A percentile compares a stretch with the other conserved stretches of the same genome.
Conservation (phyloP, 2,797 vertebrate species). For the Peromyscus melanophrys region DNA sequence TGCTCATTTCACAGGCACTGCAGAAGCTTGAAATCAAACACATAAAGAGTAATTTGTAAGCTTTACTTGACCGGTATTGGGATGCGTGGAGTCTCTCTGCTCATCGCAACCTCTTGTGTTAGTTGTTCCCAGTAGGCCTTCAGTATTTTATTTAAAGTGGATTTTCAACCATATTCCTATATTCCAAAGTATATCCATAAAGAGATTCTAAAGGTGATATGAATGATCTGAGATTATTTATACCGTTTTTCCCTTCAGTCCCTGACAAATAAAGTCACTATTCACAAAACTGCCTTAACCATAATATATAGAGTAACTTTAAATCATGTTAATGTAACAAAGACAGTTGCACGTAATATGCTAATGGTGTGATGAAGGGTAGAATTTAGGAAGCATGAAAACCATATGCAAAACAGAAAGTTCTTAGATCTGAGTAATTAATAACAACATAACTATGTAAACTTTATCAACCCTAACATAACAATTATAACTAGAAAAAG, state of each 20-base stretch:
- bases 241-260: neutral
- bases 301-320: slow-evolving; percentile 51
- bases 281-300: slow-evolving; percentile 39
- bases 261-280: slow-evolving; percentile 45
- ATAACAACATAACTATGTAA: slow-evolving; percentile 31
- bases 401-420: slow-evolving; percentile 29
- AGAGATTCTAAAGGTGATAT: slow-evolving; percentile 36
- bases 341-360: slow-evolving; percentile 41
- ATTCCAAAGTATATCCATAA: slow-evolving; percentile 52
- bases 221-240: slow-evolving; percentile 56
- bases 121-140: neutral
- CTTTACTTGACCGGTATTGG: neutral
- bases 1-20: slow-evolving; percentile 62
- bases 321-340: slow-evolving; percentile 48
- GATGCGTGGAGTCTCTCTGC: neutral
- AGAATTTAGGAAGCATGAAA: slow-evolving; percentile 51
- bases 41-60: slow-evolving; percentile 14
- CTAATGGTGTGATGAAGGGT: neutral
- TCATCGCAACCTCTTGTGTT: neutral
- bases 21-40: slow-evolving; percentile 67
- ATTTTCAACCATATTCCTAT: slow-evolving; percentile 52
- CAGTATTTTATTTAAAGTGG: slow-evolving; percentile 53
- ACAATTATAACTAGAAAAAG: slow-evolving; percentile 27
- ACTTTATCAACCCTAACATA: slow-evolving; percentile 42
- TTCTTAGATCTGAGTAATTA: slow-evolving; percentile 30